Conservation (phyloP, 2,888 invertebrate species). For the Cheilosia pagana region DNA sequence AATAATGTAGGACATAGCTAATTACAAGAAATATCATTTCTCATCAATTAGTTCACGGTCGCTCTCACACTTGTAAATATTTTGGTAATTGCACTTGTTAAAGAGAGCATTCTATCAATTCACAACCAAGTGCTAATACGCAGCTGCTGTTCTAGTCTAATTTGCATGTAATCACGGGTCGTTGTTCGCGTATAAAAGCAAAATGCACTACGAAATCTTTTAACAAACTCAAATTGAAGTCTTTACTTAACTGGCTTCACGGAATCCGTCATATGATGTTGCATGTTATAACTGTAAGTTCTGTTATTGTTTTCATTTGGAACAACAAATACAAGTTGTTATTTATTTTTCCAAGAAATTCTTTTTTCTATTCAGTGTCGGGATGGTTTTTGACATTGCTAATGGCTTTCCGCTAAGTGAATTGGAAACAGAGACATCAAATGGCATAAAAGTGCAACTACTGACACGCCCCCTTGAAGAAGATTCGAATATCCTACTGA, state of each 20-base stretch:
- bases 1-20: background rate
- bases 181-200: constrained; percentile 50
- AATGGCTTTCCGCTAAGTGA: constrained; percentile 43
- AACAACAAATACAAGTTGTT: background rate
- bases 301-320: background rate
- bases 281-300: constrained; percentile 41
- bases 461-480: constrained; percentile 35
- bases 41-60: constrained; percentile 21
- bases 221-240: constrained; percentile 7
- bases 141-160: constrained; percentile 49
- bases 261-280: constrained; percentile 20
- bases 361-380: background rate
- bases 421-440: background rate
- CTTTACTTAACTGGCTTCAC: background rate
- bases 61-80: constrained; percentile 47
- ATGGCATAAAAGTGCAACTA: constrained; percentile 23
- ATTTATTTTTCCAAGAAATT: constrained; percentile 10
- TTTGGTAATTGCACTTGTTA: constrained; percentile 44
- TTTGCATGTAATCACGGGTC: constrained; percentile 59
- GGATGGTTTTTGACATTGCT: constrained; percentile 19
- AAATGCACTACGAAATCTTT: constrained; percentile 33
- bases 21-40: background rate
- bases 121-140: constrained; percentile 46
- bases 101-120: constrained; percentile 48
- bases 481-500: constrained; percentile 31